phyloP scores from a whole-genome alignment of 2,888 invertebrate species.

The Heteropelma amictum region DNA sequence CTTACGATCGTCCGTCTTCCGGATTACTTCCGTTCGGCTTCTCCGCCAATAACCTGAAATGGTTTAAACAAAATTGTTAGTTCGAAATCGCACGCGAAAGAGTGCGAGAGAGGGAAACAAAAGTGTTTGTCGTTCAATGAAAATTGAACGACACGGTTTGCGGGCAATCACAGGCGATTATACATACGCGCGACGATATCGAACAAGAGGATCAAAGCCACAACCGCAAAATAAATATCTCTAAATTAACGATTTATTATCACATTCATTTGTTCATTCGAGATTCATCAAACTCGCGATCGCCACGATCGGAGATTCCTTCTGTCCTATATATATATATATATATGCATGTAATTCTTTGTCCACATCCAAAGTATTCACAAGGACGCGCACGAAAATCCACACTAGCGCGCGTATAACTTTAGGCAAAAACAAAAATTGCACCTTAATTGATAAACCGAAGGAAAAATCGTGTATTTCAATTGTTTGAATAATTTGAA shows the following conservation, averaged over 20 bases:
- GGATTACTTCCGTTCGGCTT: constrained; percentile 25
- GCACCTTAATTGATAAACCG: too few relatives aligned
- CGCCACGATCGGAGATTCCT: too few relatives aligned
- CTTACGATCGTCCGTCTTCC: constrained; percentile 12
- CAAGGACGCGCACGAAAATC: too few relatives aligned
- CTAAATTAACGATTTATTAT: constrained; percentile 51
- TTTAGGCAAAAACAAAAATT: too few relatives aligned
- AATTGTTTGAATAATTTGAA: constrained; percentile 35
- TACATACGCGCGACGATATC: background rate
- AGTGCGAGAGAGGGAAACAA: background rate
- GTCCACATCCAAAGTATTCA: too few relatives aligned
- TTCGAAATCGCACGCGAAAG: background rate
- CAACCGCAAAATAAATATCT: background rate
- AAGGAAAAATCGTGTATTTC: too few relatives aligned
- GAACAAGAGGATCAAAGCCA: constrained; percentile 11
- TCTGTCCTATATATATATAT: too few relatives aligned
- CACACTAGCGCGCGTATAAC: too few relatives aligned
- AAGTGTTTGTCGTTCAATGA: too few relatives aligned
- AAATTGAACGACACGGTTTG: background rate
- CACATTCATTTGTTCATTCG: constrained; percentile 10
- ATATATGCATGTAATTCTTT: too few relatives aligned
- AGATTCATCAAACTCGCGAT: too few relatives aligned
- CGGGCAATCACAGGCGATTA: constrained; percentile 1
- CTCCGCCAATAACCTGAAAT: constrained; percentile 51
- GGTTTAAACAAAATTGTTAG: constrained; percentile 37